phyloP scores from a whole-genome alignment of 2,888 invertebrate genomes.

The Platyscelio sp. region DNA sequence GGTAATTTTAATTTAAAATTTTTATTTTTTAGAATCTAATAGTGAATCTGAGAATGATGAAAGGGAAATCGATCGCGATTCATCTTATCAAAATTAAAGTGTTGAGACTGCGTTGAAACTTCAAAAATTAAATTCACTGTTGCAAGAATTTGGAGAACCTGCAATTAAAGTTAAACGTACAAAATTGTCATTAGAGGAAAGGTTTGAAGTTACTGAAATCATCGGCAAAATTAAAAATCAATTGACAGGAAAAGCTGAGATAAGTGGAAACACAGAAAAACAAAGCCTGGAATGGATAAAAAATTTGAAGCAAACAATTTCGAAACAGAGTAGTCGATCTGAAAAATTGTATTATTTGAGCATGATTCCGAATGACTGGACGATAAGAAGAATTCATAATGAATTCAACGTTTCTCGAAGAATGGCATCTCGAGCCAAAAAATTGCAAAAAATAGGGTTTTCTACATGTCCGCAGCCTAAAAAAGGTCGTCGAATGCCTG shows the following conservation, averaged over 20 bases:
- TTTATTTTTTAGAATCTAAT: not conserved
- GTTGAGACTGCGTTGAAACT: not conserved
- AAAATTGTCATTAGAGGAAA: constrained; percentile 7
- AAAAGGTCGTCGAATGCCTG: constrained; percentile 28
- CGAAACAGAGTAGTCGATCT: not conserved
- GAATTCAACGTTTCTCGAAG: constrained; percentile 23
- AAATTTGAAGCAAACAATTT: constrained; percentile 11
- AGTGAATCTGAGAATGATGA: not conserved
- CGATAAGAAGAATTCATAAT: constrained; percentile 2
- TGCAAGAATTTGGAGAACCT: constrained; percentile 16
- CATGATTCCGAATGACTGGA: constrained; percentile 13
- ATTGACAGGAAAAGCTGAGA: not conserved
- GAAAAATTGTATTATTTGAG: constrained; percentile 11
- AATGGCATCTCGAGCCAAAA: constrained; percentile 25
- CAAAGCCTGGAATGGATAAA: not conserved
- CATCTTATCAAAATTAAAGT: not conserved
- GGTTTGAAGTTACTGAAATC: not conserved
- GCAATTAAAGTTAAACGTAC: constrained; percentile 7
- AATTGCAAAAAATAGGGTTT: constrained; percentile 16
- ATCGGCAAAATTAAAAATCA: constrained; percentile 5
- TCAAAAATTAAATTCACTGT: not conserved
- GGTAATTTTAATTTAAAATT: too few species aligned
- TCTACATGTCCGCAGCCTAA: not conserved
- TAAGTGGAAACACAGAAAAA: not conserved
- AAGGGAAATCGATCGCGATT: not conserved